These are phyloP conservation scores for Gryon sp. DNA, from an alignment of 1,140 invertebrate species.

Conservation along the genomic window DNA sequence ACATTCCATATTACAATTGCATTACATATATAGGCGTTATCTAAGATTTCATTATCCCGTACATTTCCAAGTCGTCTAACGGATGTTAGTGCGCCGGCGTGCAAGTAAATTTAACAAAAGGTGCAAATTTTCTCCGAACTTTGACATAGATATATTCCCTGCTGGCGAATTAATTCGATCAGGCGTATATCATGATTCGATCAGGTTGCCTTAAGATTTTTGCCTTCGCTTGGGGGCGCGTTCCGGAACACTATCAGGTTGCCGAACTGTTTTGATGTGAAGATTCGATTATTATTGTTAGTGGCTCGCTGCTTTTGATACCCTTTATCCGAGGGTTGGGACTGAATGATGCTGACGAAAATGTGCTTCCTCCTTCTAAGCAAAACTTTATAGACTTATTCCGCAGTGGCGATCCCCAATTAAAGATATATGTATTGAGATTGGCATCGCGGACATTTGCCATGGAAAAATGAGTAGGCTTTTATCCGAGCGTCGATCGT, in stretches of 20 bases:
- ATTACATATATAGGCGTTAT: constrained; percentile 26
- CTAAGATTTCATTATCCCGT: constrained; percentile 28
- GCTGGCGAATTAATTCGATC: constrained; percentile 24
- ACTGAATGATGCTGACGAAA: too few relatives aligned
- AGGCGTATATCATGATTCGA: constrained; percentile 29
- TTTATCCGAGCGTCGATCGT: constrained; percentile 26
- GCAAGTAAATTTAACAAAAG: constrained; percentile 13
- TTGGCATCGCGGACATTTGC: neutral
- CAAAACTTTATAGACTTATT: too few relatives aligned
- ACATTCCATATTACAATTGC: constrained; percentile 7
- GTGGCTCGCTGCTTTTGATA: too few relatives aligned
- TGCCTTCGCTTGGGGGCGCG: neutral
- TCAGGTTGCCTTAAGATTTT: constrained; percentile 24
- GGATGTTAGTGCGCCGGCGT: too few relatives aligned
- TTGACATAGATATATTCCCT: constrained; percentile 8
- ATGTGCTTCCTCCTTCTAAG: too few relatives aligned
- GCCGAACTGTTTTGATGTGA: constrained; percentile 25
- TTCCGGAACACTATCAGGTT: constrained; percentile 25
- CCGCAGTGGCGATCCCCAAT: constrained; percentile 15
- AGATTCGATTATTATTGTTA: constrained; percentile 24
- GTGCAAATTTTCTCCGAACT: constrained; percentile 12
- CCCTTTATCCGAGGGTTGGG: constrained; percentile 18
- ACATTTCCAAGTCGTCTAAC: too few relatives aligned
- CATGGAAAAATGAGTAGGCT: constrained; percentile 19
- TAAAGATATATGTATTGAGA: constrained; percentile 30